These are phyloP conservation scores for Noctilio leporinus DNA, from an alignment of 2,113 vertebrate species.

Conservation along the genomic window DNA sequence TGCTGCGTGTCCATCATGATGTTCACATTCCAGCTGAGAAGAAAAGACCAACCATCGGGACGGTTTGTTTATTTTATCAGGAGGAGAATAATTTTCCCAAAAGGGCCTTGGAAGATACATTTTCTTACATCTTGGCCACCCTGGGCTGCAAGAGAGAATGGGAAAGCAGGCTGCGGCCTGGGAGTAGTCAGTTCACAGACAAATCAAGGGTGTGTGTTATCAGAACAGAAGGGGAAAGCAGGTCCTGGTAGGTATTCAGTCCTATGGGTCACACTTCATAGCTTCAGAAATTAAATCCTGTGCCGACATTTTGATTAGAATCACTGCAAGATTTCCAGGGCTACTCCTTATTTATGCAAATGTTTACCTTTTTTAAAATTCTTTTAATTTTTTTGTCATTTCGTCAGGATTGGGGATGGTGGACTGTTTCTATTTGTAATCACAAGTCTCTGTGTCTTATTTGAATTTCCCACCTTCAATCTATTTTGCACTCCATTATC, in stretches of 20 bases:
- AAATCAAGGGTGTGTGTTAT: neutral
- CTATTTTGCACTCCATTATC: neutral
- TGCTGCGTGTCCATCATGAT: fast-evolving
- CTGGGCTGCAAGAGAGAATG: neutral
- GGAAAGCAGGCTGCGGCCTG: neutral
- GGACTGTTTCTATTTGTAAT: neutral
- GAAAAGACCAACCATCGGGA: neutral
- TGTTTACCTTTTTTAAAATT: neutral
- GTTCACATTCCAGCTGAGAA: neutral
- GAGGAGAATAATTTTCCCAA: neutral
- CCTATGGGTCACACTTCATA: no score
- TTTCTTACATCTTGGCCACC: neutral
- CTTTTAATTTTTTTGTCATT: neutral
- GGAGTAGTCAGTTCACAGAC: neutral
- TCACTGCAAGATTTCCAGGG: neutral
- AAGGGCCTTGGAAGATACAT: neutral
- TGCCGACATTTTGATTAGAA: neutral
- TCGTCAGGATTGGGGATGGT: neutral
- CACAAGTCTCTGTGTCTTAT: neutral
- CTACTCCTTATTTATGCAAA: neutral
- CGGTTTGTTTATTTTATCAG: neutral
- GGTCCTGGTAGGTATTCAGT: neutral
- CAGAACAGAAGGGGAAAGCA: neutral
- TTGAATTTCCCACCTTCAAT: neutral
- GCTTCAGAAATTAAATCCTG: neutral